phyloP scores from a whole-genome alignment of 30 jellyfish, hydroid and myxozoan genomes.

The Aurelia coerulea region DNA sequence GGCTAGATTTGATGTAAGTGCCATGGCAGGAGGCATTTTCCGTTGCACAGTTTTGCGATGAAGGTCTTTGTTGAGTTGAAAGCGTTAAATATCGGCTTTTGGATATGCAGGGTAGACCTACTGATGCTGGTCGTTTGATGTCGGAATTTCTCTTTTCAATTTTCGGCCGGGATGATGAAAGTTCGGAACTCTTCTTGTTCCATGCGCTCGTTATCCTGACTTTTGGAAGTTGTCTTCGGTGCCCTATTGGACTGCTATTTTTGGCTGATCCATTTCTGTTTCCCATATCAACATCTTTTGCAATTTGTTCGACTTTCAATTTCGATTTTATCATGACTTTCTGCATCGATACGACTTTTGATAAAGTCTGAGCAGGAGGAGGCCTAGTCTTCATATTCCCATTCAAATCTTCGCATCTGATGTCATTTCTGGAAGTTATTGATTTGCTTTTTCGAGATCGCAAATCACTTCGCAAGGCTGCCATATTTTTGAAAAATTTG shows the following conservation, averaged over 20 bases:
- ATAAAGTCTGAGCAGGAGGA: not conserved
- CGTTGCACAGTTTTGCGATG: not conserved
- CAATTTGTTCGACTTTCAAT: not conserved
- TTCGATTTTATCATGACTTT: constrained; percentile 24
- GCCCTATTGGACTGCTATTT: no score
- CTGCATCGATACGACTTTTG: constrained; percentile 41
- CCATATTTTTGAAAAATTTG: no score
- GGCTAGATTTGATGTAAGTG: no score
- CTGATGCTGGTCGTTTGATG: constrained; percentile 45
- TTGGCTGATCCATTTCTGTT: no score
- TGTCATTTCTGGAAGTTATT: no score
- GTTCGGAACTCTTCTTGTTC: not conserved
- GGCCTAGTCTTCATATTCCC: no score
- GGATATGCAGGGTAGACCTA: constrained; percentile 41
- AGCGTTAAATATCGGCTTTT: not conserved
- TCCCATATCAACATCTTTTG: no score
- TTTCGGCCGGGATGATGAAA: not conserved
- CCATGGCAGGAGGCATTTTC: no score
- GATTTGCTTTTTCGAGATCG: no score
- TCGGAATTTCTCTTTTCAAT: constrained; percentile 3
- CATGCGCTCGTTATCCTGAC: not conserved
- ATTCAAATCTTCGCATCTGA: no score
- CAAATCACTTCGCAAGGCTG: no score
- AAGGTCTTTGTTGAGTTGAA: constrained; percentile 6
- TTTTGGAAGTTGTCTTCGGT: not conserved